These are phyloP conservation scores for Bujurquina vittata DNA, from an alignment of 2,113 vertebrate genomes.

Conservation along the genomic window DNA sequence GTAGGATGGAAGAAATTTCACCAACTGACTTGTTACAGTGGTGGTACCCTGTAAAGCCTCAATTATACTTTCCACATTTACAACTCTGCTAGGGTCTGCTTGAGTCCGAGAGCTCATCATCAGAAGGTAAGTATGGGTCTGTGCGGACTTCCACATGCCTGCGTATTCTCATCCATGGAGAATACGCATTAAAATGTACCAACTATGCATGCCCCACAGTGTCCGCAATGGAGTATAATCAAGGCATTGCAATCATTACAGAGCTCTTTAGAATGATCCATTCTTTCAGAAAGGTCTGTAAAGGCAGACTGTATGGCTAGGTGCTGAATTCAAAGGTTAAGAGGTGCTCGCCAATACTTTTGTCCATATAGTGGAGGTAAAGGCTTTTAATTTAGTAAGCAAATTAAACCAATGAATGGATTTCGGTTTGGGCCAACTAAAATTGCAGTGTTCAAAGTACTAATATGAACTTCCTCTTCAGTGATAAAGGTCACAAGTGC, in stretches of 20 bases:
- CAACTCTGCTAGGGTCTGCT: neutral
- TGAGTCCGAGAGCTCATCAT: neutral
- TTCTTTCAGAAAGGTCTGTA: neutral
- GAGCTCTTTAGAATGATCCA: neutral
- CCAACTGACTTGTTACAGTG: neutral
- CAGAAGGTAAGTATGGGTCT: too few species aligned
- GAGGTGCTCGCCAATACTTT: too few species aligned
- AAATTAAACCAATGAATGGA: too few species aligned
- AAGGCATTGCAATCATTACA: too few species aligned
- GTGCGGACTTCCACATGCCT: too few species aligned
- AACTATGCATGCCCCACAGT: neutral
- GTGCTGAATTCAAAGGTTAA: too few species aligned
- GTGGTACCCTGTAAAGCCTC: neutral
- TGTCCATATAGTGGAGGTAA: too few species aligned
- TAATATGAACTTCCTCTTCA: slow-evolving; percentile 1
- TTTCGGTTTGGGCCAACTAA: too few species aligned
- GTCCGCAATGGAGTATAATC: too few species aligned
- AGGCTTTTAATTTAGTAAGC: too few species aligned
- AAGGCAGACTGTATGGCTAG: neutral
- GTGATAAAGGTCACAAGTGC: neutral
- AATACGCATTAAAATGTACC: neutral
- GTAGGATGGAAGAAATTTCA: neutral
- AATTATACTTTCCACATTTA: rapidly evolving
- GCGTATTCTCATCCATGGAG: too few species aligned
- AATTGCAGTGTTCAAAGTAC: too few species aligned